Conservation (phyloP, 2,113 vertebrate genomes). For the Peucedramus taeniatus region DNA sequence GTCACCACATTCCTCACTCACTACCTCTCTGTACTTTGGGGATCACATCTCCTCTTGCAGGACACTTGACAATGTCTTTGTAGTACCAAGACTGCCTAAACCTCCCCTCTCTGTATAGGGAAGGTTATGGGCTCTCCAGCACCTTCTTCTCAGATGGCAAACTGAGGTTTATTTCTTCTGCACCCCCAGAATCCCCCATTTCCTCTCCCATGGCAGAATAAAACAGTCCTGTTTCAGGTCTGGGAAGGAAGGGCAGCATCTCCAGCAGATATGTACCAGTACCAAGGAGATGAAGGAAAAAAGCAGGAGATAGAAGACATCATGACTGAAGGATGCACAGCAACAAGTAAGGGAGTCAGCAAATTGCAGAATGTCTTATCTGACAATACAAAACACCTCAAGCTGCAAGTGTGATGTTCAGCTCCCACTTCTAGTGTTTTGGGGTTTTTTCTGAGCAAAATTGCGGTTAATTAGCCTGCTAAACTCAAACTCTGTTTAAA, state of each 20-base stretch:
- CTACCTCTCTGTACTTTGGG: neutral
- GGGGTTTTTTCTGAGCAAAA: conserved; percentile 32
- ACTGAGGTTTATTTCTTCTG: neutral
- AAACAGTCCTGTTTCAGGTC: neutral
- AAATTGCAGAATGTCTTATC: conserved; percentile 4
- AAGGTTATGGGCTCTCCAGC: neutral
- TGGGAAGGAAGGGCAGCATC: conserved; percentile 15
- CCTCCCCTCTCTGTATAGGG: neutral
- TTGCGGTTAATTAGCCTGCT: conserved; percentile 11
- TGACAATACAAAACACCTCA: conserved; percentile 44
- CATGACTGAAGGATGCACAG: conserved; percentile 10
- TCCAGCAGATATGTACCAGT: conserved; percentile 49
- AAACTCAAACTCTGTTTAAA: conserved; percentile 11
- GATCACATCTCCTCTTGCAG: neutral
- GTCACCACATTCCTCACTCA: neutral
- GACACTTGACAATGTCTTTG: neutral
- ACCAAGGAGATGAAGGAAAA: conserved; percentile 29
- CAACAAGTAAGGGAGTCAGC: conserved; percentile 21
- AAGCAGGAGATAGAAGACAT: conserved; percentile 28
- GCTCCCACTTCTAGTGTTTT: conserved; percentile 21
- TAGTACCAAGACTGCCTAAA: neutral
- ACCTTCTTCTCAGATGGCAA: neutral
- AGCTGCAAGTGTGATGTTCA: conserved; percentile 40
- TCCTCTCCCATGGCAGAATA: neutral
- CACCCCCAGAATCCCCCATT: neutral